These are phyloP conservation scores for Pollicipes pollicipes DNA, from an alignment of 1,140 invertebrate species.

Conservation along the genomic window DNA sequence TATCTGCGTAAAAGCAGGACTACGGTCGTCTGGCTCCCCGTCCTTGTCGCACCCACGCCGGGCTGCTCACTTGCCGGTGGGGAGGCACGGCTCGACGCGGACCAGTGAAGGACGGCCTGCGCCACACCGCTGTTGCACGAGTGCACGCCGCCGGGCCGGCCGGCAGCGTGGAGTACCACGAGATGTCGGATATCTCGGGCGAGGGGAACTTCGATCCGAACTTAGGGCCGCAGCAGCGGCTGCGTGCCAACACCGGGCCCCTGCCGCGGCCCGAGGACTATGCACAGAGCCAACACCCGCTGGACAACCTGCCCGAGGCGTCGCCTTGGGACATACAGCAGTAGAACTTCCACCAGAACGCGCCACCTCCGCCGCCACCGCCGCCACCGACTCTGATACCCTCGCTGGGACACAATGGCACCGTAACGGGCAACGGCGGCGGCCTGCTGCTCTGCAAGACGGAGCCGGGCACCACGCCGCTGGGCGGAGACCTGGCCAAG, in stretches of 20 bases:
- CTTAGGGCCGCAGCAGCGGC: slow-evolving; percentile 79
- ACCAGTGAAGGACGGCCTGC: background rate
- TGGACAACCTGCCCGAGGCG: slow-evolving; percentile 15
- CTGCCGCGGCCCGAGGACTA: slow-evolving; percentile 78
- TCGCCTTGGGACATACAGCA: background rate
- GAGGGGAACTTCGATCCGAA: slow-evolving; percentile 33
- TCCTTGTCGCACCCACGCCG: too few relatives aligned
- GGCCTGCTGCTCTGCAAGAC: background rate
- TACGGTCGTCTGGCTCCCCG: too few relatives aligned
- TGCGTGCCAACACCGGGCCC: slow-evolving; percentile 94
- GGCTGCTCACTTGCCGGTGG: background rate
- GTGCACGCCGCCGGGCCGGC: background rate
- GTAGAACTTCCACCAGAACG: background rate
- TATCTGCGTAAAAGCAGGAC: too few relatives aligned
- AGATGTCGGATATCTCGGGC: background rate
- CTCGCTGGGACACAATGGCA: background rate
- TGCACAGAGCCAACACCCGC: slow-evolving; percentile 41
- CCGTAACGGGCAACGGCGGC: too few relatives aligned
- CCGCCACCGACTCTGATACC: background rate
- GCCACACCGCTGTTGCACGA: background rate
- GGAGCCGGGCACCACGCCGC: background rate
- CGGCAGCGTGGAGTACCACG: background rate
- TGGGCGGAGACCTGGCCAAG: background rate
- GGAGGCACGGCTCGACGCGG: too few relatives aligned
- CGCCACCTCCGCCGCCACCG: slow-evolving; percentile 1